These are phyloP conservation scores for Brenthis daphne DNA, from an alignment of 2,888 invertebrate genomes.

Conservation along the genomic window DNA sequence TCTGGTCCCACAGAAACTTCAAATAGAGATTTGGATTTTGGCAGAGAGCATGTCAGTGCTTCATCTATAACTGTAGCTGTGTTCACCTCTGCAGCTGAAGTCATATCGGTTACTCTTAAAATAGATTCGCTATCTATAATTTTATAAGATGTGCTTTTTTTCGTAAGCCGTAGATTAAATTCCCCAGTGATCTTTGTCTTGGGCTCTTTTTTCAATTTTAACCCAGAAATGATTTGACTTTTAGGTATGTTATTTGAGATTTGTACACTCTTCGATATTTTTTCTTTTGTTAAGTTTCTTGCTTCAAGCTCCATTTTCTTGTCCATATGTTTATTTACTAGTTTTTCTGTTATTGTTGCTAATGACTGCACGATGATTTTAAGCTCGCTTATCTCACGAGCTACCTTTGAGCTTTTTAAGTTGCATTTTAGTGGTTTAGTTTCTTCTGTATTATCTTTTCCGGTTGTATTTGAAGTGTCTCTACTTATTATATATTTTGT, in stretches of 20 bases:
- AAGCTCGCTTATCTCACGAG: constrained; percentile 58
- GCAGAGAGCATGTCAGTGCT: constrained; percentile 46
- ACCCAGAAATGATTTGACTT: constrained; percentile 46
- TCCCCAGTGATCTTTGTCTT: constrained; percentile 49
- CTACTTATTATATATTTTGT: constrained; percentile 52
- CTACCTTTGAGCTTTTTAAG: constrained; percentile 45
- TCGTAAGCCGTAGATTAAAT: constrained; percentile 49
- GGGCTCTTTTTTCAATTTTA: constrained; percentile 54
- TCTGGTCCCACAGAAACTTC: constrained; percentile 48
- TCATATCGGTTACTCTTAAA: constrained; percentile 70
- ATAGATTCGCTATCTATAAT: constrained; percentile 70
- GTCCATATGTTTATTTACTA: constrained; percentile 51
- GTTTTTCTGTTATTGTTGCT: constrained; percentile 53
- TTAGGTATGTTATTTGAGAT: constrained; percentile 47
- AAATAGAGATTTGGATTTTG: constrained; percentile 53
- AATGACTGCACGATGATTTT: constrained; percentile 58
- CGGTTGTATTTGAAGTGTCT: constrained; percentile 42
- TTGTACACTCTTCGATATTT: constrained; percentile 52
- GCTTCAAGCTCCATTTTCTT: constrained; percentile 11
- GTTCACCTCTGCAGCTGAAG: constrained; percentile 50
- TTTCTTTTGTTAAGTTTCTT: not conserved
- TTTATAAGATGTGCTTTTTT: constrained; percentile 63
- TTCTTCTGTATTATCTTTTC: constrained; percentile 30
- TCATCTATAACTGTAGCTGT: constrained; percentile 40
- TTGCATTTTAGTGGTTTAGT: constrained; percentile 39